These are phyloP conservation scores for Helarctos malayanus DNA, from an alignment of 2,797 vertebrate species.

Conservation along the genomic window DNA sequence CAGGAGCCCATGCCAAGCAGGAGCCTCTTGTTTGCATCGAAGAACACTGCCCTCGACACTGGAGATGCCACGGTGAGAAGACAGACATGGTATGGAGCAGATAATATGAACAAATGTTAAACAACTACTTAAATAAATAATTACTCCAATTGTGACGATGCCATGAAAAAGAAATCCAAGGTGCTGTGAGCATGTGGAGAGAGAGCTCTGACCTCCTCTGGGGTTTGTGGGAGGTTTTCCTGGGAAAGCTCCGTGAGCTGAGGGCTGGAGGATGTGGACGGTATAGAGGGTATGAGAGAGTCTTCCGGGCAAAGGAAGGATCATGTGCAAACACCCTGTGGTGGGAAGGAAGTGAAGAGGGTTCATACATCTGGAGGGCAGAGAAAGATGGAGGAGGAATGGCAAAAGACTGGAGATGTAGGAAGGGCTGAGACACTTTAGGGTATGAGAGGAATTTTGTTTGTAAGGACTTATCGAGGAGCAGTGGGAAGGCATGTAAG, in stretches of 20 bases:
- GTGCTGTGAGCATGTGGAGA: not conserved
- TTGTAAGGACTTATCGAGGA: not conserved
- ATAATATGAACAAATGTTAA: not conserved
- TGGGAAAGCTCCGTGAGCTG: not conserved
- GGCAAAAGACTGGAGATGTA: not conserved
- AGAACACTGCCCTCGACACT: not conserved
- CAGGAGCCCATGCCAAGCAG: too few relatives aligned
- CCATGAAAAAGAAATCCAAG: not conserved
- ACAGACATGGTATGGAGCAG: not conserved
- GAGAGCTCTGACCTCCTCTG: not conserved
- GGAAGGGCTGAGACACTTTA: not conserved
- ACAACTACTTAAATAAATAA: not conserved
- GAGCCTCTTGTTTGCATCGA: too few relatives aligned
- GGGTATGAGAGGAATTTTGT: not conserved
- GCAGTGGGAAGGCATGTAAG: not conserved
- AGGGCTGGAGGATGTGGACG: not conserved
- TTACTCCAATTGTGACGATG: not conserved
- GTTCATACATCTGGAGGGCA: not conserved
- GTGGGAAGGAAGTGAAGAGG: not conserved
- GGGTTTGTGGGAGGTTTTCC: not conserved
- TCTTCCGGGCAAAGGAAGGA: not conserved
- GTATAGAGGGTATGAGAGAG: accelerated
- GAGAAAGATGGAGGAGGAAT: not conserved
- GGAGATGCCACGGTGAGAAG: not conserved
- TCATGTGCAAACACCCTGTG: not conserved